These are phyloP conservation scores for Phoxinus phoxinus DNA, from an alignment of 2,113 vertebrate species.

Conservation along the genomic window DNA sequence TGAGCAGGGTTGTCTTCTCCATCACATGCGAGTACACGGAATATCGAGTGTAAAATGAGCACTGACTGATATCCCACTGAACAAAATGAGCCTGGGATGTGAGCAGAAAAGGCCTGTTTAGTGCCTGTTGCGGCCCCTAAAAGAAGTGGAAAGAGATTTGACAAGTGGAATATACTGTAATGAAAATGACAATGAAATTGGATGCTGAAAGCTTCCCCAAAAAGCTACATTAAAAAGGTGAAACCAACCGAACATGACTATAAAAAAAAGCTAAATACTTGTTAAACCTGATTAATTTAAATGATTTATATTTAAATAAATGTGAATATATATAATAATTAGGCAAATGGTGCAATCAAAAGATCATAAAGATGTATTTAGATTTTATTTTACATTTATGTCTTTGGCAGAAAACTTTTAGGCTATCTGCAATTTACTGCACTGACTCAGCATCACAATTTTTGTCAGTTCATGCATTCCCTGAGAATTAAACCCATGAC, in stretches of 20 bases:
- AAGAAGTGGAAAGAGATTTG: background rate
- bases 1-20: slow-evolving; percentile 28
- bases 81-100: slow-evolving; percentile 19
- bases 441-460: background rate
- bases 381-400: background rate
- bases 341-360: background rate
- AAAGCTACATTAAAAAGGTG: background rate
- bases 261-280: background rate
- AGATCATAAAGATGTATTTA: background rate
- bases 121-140: background rate
- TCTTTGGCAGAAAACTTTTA: background rate
- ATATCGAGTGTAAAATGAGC: slow-evolving; percentile 27
- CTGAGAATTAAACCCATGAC: too few relatives aligned
- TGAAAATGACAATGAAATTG: background rate
- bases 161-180: background rate
- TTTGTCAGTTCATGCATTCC: background rate
- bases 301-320: too few relatives aligned
- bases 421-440: background rate
- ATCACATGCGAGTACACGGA: background rate
- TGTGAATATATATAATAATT: too few relatives aligned
- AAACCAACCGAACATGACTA: background rate
- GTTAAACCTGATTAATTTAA: background rate
- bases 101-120: slow-evolving; percentile 8
- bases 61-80: slow-evolving; percentile 12
- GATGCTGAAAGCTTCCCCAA: background rate